A percentile compares a stretch with the other conserved stretches of the same genome.
These are phyloP conservation scores for Theristicus caerulescens DNA, from an alignment of 2,113 vertebrate genomes.

Conservation along the genomic window DNA sequence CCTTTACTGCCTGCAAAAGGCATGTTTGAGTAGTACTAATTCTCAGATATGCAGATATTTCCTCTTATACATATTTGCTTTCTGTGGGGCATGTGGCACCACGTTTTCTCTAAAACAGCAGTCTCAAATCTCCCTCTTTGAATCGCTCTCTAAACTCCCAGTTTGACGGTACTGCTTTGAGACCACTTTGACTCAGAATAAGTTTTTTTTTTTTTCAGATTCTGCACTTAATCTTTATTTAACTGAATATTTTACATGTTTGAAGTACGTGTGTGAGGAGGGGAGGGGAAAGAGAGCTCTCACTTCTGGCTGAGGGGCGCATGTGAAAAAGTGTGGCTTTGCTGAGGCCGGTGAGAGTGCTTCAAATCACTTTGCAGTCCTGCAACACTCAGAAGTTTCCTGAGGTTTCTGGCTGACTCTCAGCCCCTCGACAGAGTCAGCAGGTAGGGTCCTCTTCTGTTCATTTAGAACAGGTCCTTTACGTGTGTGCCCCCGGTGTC, in stretches of 20 bases:
- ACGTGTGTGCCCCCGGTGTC: background rate
- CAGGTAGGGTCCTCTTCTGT: background rate
- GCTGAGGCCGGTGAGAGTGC: background rate
- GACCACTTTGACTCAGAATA: background rate
- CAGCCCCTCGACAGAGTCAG: background rate
- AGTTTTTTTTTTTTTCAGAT: background rate
- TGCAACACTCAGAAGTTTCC: background rate
- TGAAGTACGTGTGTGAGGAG: background rate
- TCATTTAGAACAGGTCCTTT: background rate
- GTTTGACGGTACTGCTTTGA: background rate
- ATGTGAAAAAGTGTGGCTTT: background rate
- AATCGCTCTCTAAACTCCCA: background rate
- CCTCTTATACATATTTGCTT: background rate
- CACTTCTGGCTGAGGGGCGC: background rate
- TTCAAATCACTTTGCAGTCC: background rate
- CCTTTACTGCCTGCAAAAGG: background rate
- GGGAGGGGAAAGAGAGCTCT: background rate
- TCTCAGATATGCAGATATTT: constrained; percentile 19
- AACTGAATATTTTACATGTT: background rate
- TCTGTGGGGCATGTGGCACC: background rate
- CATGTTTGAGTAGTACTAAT: background rate
- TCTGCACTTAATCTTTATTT: background rate
- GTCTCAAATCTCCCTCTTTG: background rate
- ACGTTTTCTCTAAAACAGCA: background rate
- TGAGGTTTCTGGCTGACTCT: background rate